Base-by-base conservation (phyloP, 2,113 vertebrate species). In the Turnix velox region DNA sequence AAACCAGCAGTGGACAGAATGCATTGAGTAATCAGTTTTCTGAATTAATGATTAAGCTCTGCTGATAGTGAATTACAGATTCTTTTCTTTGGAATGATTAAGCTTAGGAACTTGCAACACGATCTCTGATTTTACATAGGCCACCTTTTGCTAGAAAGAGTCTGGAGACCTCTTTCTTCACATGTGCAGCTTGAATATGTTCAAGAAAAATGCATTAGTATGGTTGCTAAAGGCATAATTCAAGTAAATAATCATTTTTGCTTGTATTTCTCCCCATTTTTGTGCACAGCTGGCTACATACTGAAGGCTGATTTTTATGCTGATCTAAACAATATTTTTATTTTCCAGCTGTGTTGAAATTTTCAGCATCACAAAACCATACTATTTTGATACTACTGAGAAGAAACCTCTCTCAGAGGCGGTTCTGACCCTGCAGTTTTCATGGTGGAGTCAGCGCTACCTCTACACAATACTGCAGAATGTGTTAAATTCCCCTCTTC, bases 371-470 rank as follows among this genome's bases (percentile, higher is more conserved):
- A 84, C 23, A 89, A 84, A 88, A 75, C 1, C 9, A 6, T 87
- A 43, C 77, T 94, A 82, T 95, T 95, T 92, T 91, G 48, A 82
- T 82, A 59, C n/a, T 81, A 51, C n/a, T 52, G 57, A 75, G 77
- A 57, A 73, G 65, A 93, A 78, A 78, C 52, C 52, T 82, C 45
- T 40, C 89, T 91, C 59, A 84, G 8, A 54, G 79, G 84, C 55
- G 57, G 40, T 78, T 95, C 77, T 92, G 74, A 95, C 77, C 85
- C 58, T 61, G 74, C 92, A 87, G 25, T 95, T 95, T 95, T 82
- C 77, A 12, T 79, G 52, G 10, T 57, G 28, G 63, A 93, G 75
- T 92, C 89, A 94, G 95, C 81, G 31, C 66, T 82, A 0, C 14
- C 72, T 48, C 84, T 72, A 35, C 45, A 57, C 40, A 82, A 33